Evolutionary conservation across 2,888 invertebrate genomes (phyloP).

Genomic region (Lottia scabra): DNA sequence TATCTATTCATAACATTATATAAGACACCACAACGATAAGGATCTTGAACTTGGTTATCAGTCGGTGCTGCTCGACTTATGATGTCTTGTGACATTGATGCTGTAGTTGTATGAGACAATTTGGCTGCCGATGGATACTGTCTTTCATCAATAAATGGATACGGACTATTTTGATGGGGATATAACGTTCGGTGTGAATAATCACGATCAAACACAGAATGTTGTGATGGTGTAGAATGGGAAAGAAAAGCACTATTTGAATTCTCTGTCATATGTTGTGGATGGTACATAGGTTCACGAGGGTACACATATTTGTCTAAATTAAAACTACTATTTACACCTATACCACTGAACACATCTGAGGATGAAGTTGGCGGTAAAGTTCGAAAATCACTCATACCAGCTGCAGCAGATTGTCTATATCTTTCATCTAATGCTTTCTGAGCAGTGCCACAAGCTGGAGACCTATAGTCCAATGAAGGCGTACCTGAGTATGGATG

Average conservation of each 20-base stretch:
- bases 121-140: conserved; percentile 60
- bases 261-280: conserved; percentile 60
- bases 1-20: conserved; percentile 66
- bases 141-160: conserved; percentile 63
- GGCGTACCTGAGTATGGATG: conserved; percentile 52
- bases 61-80: conserved; percentile 53
- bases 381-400: conserved; percentile 58
- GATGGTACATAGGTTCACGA: conserved; percentile 61
- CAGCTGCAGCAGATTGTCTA: conserved; percentile 50
- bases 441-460: conserved; percentile 49
- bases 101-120: conserved; percentile 41
- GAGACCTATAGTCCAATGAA: conserved; percentile 56
- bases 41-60: conserved; percentile 61
- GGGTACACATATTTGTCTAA: conserved; percentile 65
- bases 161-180: conserved; percentile 57
- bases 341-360: conserved; percentile 60
- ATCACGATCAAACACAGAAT: conserved; percentile 59
- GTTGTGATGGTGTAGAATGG: conserved; percentile 57
- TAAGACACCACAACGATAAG: conserved; percentile 63
- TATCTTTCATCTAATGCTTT: conserved; percentile 66
- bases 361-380: conserved; percentile 58
- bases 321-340: conserved; percentile 56
- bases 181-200: conserved; percentile 60
- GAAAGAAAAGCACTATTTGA: conserved; percentile 62
- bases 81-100: conserved; percentile 54